Base-by-base conservation (phyloP, 2,797 vertebrate genomes). In the Pempheris klunzingeri region DNA sequence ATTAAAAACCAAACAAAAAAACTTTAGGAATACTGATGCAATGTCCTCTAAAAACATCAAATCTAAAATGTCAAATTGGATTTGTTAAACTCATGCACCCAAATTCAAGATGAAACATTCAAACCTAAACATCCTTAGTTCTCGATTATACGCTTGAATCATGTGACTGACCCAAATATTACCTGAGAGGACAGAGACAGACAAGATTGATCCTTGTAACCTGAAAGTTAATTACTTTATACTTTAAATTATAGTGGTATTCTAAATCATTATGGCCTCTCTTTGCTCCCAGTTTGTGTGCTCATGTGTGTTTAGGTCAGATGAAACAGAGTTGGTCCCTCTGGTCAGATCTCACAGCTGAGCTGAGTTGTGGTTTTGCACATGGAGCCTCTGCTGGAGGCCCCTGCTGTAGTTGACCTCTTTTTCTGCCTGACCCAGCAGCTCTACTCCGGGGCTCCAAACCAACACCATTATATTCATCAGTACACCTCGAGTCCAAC, bases 341-440 rank as follows among this genome's bases (percentile, higher is more conserved):
- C 67, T 71, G 60, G 10, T 71, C 53, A 58, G 3, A 39, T 71
- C 32, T 59, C 18, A 14, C 26, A 2, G 46, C 66, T 77, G 17
- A 30, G 62, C 17, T 44, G 53, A 65, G 15, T n/a, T 69, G 6
- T 39, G 58, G 47, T 54, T 49, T 41, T 32, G 20, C 65, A 70
- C 32, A 49, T 22, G 60, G 26, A 18, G n/a, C 32, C 30, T 47
- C 44, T n/a, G 44, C 44, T 47, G 44, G 44, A 46, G 44, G 17
- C 43, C 43, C 46, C 13, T 55, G 41, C 43, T 24, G 18, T 32
- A 39, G 52, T 11, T 38, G 26, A 26, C 74, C 66, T 70, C 50
- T 38, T 20, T 39, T 39, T 55, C 43, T 5, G 43, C 28, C 43
- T 69, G 57, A 68, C 49, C 26, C 47, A 67, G 55, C 67, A 44